These are phyloP conservation scores for Rhagoletis zephyria DNA, from an alignment of 1,140 invertebrate genomes.

Conservation along the genomic window DNA sequence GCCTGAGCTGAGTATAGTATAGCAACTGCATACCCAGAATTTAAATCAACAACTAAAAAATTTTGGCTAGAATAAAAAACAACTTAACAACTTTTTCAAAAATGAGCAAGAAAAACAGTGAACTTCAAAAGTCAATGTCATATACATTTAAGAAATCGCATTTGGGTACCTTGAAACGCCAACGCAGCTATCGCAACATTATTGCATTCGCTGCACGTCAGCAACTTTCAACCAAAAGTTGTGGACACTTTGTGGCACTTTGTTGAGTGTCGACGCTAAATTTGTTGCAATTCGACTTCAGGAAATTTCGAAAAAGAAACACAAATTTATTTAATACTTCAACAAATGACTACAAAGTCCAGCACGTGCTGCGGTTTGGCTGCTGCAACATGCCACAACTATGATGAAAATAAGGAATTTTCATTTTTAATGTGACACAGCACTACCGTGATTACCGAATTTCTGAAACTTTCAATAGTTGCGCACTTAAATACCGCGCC, in stretches of 20 bases:
- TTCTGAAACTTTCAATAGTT: background rate
- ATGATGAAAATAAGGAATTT: background rate
- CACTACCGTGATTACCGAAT: background rate
- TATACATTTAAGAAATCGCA: conserved; percentile 3
- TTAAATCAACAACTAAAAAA: too few relatives aligned
- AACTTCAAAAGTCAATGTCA: conserved; percentile 33
- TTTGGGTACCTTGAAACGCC: conserved; percentile 5
- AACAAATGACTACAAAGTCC: background rate
- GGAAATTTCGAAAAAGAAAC: background rate
- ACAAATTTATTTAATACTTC: conserved; percentile 15
- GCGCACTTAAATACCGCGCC: background rate
- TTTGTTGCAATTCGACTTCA: background rate
- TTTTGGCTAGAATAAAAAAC: too few relatives aligned
- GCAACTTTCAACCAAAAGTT: conserved; percentile 22
- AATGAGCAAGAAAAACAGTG: background rate
- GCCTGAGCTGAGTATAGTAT: too few relatives aligned
- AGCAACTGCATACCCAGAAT: too few relatives aligned
- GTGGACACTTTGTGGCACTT: conserved; percentile 24
- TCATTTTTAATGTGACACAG: background rate
- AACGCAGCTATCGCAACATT: conserved; percentile 17
- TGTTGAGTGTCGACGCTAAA: conserved; percentile 24
- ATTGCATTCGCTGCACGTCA: conserved; percentile 10
- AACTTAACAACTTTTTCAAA: too few relatives aligned
- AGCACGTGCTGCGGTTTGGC: background rate
- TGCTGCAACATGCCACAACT: background rate